These are phyloP conservation scores for Sus cebifrons DNA, from an alignment of 2,797 vertebrate genomes.

Conservation along the genomic window DNA sequence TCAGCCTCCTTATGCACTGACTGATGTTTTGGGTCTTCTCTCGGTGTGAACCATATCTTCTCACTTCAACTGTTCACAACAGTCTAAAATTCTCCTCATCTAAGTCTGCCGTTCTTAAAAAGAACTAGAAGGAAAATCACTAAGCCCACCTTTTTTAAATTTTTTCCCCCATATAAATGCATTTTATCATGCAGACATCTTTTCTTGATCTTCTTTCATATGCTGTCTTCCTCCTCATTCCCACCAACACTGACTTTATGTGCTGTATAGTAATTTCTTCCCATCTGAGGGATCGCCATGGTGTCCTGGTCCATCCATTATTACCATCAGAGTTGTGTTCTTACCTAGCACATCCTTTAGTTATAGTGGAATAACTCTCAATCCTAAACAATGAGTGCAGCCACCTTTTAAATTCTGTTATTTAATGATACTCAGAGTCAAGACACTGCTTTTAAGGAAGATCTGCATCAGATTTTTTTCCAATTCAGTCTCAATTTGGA, in stretches of 20 bases:
- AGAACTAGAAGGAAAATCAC: background rate
- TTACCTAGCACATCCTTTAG: no score
- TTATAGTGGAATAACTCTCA: no score
- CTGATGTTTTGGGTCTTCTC: background rate
- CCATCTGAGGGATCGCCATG: no score
- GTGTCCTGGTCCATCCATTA: no score
- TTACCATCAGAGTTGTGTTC: no score
- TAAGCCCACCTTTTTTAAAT: background rate
- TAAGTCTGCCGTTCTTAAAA: background rate
- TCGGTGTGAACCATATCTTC: background rate
- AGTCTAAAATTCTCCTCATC: background rate
- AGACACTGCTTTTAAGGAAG: background rate
- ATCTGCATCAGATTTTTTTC: background rate
- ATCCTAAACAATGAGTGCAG: no score
- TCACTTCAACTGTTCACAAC: background rate
- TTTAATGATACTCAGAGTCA: background rate
- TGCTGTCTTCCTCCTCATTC: no score
- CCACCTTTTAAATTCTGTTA: background rate
- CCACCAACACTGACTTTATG: no score
- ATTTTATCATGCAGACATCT: no score
- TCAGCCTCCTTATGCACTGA: background rate
- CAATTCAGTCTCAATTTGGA: background rate
- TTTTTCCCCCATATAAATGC: no score
- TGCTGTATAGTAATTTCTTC: no score
- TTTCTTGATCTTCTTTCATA: no score